These are phyloP conservation scores for Bombus superbus DNA, from an alignment of 1,140 invertebrate genomes.

Conservation along the genomic window DNA sequence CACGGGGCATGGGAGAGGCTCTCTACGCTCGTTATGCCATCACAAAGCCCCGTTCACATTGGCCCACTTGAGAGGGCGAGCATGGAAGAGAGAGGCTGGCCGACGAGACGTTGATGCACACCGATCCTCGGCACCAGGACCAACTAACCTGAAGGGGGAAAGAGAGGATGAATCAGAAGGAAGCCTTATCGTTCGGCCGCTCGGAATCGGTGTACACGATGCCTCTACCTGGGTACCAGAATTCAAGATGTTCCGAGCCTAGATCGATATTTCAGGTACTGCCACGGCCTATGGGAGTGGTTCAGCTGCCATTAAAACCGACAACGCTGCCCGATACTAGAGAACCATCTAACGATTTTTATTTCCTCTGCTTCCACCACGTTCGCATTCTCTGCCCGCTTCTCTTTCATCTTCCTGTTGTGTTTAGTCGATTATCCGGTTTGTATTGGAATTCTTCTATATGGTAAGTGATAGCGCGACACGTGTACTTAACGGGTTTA, in stretches of 20 bases:
- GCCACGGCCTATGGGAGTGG: constrained; percentile 36
- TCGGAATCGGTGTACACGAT: constrained; percentile 44
- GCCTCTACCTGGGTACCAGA: constrained; percentile 40
- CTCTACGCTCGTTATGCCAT: constrained; percentile 69
- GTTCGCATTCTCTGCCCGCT: too few relatives aligned
- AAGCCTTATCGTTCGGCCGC: constrained; percentile 58
- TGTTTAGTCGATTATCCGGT: neutral
- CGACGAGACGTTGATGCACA: constrained; percentile 46
- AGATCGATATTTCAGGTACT: constrained; percentile 50
- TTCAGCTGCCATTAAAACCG: constrained; percentile 42
- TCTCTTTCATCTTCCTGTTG: neutral
- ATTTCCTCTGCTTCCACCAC: neutral
- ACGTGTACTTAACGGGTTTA: neutral
- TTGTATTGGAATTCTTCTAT: neutral
- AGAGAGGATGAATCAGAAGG: neutral
- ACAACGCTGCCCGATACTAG: constrained; percentile 12
- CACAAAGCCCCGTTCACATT: constrained; percentile 69
- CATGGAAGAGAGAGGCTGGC: constrained; percentile 28
- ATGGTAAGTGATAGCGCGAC: neutral
- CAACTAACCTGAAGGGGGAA: neutral
- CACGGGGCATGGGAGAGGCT: constrained; percentile 77
- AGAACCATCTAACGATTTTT: neutral
- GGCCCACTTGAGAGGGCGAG: constrained; percentile 64
- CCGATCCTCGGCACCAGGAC: neutral
- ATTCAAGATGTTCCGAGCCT: constrained; percentile 25